These are phyloP conservation scores for Caenorhabditis remanei DNA, from an alignment of 1,140 invertebrate species.

Conservation along the genomic window DNA sequence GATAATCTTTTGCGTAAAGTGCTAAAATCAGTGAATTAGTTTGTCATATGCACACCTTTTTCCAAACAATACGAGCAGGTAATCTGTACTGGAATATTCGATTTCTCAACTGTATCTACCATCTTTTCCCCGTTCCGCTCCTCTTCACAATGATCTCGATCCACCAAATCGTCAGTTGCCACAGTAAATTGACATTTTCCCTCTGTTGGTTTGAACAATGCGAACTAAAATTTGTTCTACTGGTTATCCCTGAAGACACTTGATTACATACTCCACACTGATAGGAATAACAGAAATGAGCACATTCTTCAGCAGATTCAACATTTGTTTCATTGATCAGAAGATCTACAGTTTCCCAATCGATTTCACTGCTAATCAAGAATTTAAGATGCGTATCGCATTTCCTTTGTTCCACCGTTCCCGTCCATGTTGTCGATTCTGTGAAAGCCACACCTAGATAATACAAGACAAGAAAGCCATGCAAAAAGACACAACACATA, in stretches of 20 bases:
- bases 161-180: slow-evolving; percentile 59
- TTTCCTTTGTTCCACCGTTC: not conserved
- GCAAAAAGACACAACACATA: slow-evolving; percentile 4
- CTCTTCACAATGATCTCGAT: slow-evolving; percentile 40
- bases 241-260: not conserved
- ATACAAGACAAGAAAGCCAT: slow-evolving; percentile 16
- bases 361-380: slow-evolving; percentile 42
- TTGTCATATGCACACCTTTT: slow-evolving; percentile 3
- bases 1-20: slow-evolving; percentile 14
- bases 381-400: slow-evolving; percentile 46
- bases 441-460: slow-evolving; percentile 13
- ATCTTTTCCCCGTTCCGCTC: not conserved
- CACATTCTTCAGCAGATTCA: slow-evolving; percentile 56
- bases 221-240: slow-evolving; percentile 56
- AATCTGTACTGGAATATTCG: slow-evolving; percentile 37
- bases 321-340: slow-evolving; percentile 53
- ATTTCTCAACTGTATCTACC: slow-evolving; percentile 55
- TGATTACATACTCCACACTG: slow-evolving; percentile 55
- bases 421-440: slow-evolving; percentile 27
- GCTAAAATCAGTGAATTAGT: not conserved
- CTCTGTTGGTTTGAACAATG: slow-evolving; percentile 39
- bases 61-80: slow-evolving; percentile 29
- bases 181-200: slow-evolving; percentile 56
- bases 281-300: slow-evolving; percentile 31
- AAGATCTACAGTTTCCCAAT: slow-evolving; percentile 61